These are phyloP conservation scores for Nematolebias whitei DNA, from an alignment of 2,113 vertebrate species.

Conservation along the genomic window DNA sequence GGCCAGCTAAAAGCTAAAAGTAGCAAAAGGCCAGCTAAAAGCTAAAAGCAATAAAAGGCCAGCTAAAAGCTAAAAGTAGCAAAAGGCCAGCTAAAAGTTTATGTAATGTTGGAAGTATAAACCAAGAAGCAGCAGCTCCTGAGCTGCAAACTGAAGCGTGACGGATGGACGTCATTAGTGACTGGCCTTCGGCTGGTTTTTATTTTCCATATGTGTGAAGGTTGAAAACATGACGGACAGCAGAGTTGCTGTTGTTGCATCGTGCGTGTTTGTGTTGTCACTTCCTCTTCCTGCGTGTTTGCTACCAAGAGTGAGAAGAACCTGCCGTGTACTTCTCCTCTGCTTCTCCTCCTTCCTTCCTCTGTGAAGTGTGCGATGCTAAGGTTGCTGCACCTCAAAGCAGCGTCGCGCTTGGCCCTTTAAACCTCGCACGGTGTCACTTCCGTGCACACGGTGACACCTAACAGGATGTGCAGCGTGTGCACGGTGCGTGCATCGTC, in stretches of 20 bases:
- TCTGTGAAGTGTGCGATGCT: constrained; percentile 14
- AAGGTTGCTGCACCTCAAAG: constrained; percentile 44
- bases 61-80: too few relatives aligned
- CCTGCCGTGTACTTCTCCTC: constrained; percentile 24
- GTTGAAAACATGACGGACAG: constrained; percentile 2
- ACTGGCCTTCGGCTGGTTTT: not conserved
- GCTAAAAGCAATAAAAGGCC: too few relatives aligned
- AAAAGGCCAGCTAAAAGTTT: too few relatives aligned
- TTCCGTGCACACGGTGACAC: not conserved
- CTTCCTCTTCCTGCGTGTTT: constrained; percentile 59
- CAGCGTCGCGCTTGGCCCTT: constrained; percentile 11
- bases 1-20: too few relatives aligned
- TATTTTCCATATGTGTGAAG: constrained; percentile 4
- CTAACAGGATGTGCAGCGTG: constrained; percentile 50
- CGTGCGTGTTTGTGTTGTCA: constrained; percentile 30
- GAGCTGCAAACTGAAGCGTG: too few relatives aligned
- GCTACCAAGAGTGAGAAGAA: constrained; percentile 27
- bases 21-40: too few relatives aligned
- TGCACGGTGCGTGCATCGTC: constrained; percentile 12
- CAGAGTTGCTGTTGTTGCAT: not conserved
- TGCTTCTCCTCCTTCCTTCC: constrained; percentile 21
- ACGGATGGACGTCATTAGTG: too few relatives aligned
- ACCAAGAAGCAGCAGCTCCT: too few relatives aligned
- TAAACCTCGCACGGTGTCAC: too few relatives aligned
- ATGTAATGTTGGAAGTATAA: too few relatives aligned